Evolutionary conservation across 37 sponge, comb jelly and placozoan species (phyloP), one percentile per base, ranked within the genome.

Genomic region (Oopsacas minuta): DNA sequence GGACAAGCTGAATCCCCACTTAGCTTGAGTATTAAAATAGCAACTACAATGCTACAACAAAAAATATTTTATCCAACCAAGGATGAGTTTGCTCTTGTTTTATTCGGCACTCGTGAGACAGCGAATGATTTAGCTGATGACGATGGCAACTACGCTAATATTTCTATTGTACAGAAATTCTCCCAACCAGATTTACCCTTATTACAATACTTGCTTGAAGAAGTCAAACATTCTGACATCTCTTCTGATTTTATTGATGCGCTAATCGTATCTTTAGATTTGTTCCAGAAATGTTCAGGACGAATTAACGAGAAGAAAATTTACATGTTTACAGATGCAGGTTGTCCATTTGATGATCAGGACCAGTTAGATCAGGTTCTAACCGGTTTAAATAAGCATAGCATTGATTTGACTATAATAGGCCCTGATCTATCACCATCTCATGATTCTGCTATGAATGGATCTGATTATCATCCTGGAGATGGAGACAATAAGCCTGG

Each of bases 201-300:
- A 37, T 86, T 93, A 36, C 81, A 84, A 22, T 90, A 82, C 39
- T n/a, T 96, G 0, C 42, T 83, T 34, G 85, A 84, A 42, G 15
- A 90, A 37, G 87, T 96, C 38, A 49, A 84, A 34, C 85, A 91
- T 5, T 89, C 92, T 0, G 83, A 52, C 23, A 81, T 39, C 0
- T 86, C 89, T 17, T 92, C 91, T 37, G 96, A 95, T 91, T 95
- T 96, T 38, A 84, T 96, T 84, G 96, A 96, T 86, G 92, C 92
- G 30, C 81, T 96, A 10, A 92, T 96, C 84, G 96, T 96, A 0
- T 84, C 94, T 46, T 90, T 96, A 89, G 96, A 96, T 86, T 15
- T 83, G 5, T 52, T 93, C 3, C 83, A 81, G 36, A 87, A 75
- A 17, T 83, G 86, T 0, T 83, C 75, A 7, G 75, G 75, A 3